Percentiles rank a stretch among this genome's conserved stretches.
phyloP scores from a whole-genome alignment of 1,140 invertebrate genomes.

The Tachypleus tridentatus region DNA sequence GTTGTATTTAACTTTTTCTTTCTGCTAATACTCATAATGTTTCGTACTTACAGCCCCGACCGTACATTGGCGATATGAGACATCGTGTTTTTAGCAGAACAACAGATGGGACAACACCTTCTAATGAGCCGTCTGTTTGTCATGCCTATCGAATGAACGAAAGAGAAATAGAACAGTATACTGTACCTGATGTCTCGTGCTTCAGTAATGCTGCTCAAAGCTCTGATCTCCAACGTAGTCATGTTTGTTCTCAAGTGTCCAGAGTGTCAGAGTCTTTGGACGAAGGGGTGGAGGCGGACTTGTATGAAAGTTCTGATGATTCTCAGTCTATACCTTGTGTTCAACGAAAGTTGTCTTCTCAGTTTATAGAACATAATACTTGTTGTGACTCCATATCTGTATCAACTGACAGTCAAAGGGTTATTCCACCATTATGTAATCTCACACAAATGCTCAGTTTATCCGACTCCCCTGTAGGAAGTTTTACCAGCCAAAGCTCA shows the following conservation, averaged over 20 bases:
- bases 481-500: slow-evolving; percentile 40
- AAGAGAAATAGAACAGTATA: too few relatives aligned
- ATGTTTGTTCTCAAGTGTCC: background rate
- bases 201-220: too few relatives aligned
- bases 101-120: too few relatives aligned
- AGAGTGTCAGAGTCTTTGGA: slow-evolving; percentile 34
- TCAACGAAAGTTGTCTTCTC: background rate
- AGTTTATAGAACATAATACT: slow-evolving; percentile 2
- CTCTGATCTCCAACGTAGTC: background rate
- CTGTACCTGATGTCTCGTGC: too few relatives aligned
- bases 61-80: too few relatives aligned
- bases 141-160: too few relatives aligned
- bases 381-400: background rate
- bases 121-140: too few relatives aligned
- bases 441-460: slow-evolving; percentile 18
- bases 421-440: slow-evolving; percentile 9
- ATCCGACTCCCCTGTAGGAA: slow-evolving; percentile 24
- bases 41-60: too few relatives aligned
- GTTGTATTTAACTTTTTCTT: background rate
- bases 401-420: background rate
- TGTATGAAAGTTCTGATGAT: background rate
- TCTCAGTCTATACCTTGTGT: background rate
- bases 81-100: too few relatives aligned
- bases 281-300: slow-evolving; percentile 38
- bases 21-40: too few relatives aligned